Evolutionary conservation across 2,113 vertebrate species (phyloP).

Genomic region (Brachyistius frenatus): DNA sequence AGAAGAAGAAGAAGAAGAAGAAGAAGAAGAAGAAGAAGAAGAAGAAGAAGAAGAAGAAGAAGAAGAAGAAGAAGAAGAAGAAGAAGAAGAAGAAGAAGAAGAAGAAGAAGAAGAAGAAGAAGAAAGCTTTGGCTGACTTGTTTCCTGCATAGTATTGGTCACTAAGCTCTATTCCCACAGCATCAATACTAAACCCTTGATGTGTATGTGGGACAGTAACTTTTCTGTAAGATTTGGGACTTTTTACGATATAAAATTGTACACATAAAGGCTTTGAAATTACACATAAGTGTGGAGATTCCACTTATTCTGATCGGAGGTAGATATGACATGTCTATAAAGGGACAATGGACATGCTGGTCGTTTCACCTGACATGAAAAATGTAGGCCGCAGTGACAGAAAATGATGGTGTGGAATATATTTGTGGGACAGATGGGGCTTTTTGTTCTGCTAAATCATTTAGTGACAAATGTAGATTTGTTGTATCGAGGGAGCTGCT

Average conservation of each 20-base stretch:
- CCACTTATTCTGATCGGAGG: too few species aligned
- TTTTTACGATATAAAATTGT: neutral
- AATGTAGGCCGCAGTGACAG: neutral
- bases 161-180: neutral
- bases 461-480: neutral
- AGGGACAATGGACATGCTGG: too few species aligned
- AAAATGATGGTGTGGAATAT: neutral
- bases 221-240: too few species aligned
- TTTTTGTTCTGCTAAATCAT: conserved; percentile 9
- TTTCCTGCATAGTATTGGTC: neutral
- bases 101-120: neutral
- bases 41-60: too few species aligned
- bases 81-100: too few species aligned
- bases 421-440: conserved; percentile 21
- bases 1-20: too few species aligned
- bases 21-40: neutral
- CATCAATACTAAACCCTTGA: too few species aligned
- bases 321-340: too few species aligned
- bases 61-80: neutral
- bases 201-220: too few species aligned
- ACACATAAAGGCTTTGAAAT: neutral
- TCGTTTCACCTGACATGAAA: neutral
- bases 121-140: neutral
- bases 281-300: neutral
- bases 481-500: conserved; percentile 2